A percentile compares a stretch with the other conserved stretches of the same genome.
Evolutionary conservation across 2,888 invertebrate species (phyloP).

Genomic region (Cryptus armator): DNA sequence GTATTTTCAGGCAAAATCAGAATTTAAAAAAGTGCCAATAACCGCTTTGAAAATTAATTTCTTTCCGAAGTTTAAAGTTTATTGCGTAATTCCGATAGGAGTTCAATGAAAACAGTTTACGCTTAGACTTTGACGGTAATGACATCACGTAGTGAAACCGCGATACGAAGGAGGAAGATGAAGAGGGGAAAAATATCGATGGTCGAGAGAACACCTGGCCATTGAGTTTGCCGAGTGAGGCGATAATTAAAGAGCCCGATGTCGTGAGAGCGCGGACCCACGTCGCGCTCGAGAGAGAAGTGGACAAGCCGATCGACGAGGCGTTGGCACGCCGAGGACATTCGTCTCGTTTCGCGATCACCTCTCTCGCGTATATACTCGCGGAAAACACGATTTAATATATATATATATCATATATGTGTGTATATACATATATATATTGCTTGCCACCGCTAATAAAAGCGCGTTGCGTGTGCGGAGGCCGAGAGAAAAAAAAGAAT

Average conservation of each 20-base stretch:
- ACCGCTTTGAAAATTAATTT: neutral
- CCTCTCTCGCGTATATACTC: slow-evolving; percentile 32
- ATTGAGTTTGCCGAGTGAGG: slow-evolving; percentile 33
- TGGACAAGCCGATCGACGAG: slow-evolving; percentile 69
- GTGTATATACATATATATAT: neutral
- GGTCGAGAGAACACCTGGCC: slow-evolving; percentile 55
- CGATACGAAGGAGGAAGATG: neutral
- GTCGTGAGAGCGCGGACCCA: slow-evolving; percentile 38
- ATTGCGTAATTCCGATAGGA: neutral
- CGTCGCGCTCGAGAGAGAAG: slow-evolving; percentile 39
- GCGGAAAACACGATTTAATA: slow-evolving; percentile 38
- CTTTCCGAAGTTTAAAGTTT: neutral
- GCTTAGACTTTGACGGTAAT: neutral
- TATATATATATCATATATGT: neutral
- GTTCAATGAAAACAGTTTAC: neutral
- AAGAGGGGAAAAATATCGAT: slow-evolving; percentile 35
- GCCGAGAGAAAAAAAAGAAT: slow-evolving; percentile 6
- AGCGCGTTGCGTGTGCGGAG: slow-evolving; percentile 39
- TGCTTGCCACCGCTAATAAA: slow-evolving; percentile 39
- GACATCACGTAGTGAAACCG: slow-evolving; percentile 16
- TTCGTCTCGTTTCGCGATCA: slow-evolving; percentile 58
- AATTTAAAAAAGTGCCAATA: too few relatives aligned
- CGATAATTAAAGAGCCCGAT: slow-evolving; percentile 54
- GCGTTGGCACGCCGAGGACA: slow-evolving; percentile 67
- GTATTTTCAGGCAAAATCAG: too few relatives aligned